Base-by-base conservation (phyloP, 2,888 invertebrate genomes). In the Leptopilina drosophilae region DNA sequence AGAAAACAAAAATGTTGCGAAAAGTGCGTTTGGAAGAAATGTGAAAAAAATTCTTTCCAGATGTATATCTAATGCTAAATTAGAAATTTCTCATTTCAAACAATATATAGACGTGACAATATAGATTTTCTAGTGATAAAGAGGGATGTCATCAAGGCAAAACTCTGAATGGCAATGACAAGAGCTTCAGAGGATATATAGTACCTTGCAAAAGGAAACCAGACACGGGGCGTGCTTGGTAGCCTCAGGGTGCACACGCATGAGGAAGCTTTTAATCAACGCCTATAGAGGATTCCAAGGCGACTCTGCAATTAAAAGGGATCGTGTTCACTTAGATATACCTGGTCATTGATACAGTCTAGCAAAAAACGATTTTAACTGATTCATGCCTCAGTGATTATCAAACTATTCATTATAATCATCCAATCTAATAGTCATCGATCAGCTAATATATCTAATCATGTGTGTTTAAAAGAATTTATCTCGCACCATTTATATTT, bases 201-300 rank as follows among this genome's bases (percentile, higher is more conserved):
- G 66, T 66, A n/a, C 73, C 77, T 77, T 56, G 78, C 80, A 77
- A 81, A 83, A 84, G 83, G 82, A 84, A 84, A 85, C 82, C 82
- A 80, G 76, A 80, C 77, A 85, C 84, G 81, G 83, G 82, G 83
- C 83, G 73, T 73, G 53, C 56, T 73, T 53, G 80, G 82, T 83
- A 80, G 78, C 76, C 81, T 81, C 77, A 76, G 64, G 80, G 64
- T 82, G 79, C 78, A 82, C 81, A 85, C 84, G 85, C 84, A 84
- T 84, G 84, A 79, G 81, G 76, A 84, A 83, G 84, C 85, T 88
- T 88, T 88, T 88, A 88, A 88, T 88, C 88, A 88, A 84, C 85
- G 85, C 80, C 73, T 73, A 56, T 73, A 73, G 56, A 56, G 33
- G 56, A 59, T 73, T 73, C 33, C 73, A 56, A 56, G 69, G 56